Evolutionary conservation across 2,113 vertebrate species (phyloP).

Genomic region (Addax nasomaculatus): DNA sequence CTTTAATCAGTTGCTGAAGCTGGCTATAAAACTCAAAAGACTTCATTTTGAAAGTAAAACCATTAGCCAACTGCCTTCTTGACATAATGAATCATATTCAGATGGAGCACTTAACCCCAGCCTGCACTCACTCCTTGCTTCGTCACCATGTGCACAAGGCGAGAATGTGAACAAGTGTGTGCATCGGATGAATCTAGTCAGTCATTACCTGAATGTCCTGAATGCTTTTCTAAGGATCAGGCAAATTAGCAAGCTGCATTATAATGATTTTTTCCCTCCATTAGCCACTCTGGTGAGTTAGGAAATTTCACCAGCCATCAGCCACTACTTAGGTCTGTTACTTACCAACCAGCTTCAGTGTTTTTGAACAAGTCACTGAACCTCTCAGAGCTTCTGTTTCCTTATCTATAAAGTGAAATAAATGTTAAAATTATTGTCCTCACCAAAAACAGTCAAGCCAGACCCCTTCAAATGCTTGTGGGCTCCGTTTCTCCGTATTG

Average conservation of each 20-base stretch:
- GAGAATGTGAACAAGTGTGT: neutral
- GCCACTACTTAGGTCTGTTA: neutral
- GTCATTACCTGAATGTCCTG: neutral
- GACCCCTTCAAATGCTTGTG: neutral
- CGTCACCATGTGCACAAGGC: neutral
- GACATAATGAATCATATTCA: neutral
- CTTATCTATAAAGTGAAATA: neutral
- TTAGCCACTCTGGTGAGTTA: neutral
- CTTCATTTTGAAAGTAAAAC: slow-evolving; percentile 2
- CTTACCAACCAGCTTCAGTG: neutral
- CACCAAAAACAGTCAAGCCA: too few relatives aligned
- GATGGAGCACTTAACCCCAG: neutral
- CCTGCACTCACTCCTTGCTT: neutral
- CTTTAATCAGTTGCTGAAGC: neutral
- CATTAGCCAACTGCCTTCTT: slow-evolving; percentile 13
- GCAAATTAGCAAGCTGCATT: neutral
- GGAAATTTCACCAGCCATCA: neutral
- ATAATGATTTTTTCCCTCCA: neutral
- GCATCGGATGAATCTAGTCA: neutral
- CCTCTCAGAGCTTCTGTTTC: neutral
- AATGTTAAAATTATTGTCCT: neutral
- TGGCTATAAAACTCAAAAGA: slow-evolving; percentile 19
- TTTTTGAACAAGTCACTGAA: neutral
- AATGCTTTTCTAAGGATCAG: neutral
- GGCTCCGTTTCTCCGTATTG: neutral